phyloP scores from a whole-genome alignment of 2,888 invertebrate species.

The Callosobruchus maculatus region DNA sequence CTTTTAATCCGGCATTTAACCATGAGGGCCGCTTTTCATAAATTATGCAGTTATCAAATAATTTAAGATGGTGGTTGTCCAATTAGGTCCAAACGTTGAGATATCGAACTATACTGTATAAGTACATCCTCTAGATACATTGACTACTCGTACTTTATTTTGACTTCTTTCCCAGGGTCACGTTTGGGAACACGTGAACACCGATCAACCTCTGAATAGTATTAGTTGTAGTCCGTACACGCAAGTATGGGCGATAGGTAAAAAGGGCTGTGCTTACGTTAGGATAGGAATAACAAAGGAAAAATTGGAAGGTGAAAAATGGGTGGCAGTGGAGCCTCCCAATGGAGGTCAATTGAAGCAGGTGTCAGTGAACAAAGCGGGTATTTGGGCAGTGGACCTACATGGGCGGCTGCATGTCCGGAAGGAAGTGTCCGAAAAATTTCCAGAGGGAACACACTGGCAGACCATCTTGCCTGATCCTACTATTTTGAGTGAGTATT shows the following conservation, averaged over 20 bases:
- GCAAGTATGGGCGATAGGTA: conserved; percentile 81
- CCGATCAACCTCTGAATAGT: conserved; percentile 74
- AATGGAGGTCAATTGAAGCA: conserved; percentile 65
- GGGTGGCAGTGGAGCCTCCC: conserved; percentile 77
- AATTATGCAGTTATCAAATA: no score
- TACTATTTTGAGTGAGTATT: conserved; percentile 51
- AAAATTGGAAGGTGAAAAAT: conserved; percentile 63
- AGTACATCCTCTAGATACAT: no score
- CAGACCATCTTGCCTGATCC: conserved; percentile 62
- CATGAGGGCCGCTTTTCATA: no score
- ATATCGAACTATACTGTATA: no score
- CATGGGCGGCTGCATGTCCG: conserved; percentile 72
- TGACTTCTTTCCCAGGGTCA: conserved; percentile 54
- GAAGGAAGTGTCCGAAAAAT: conserved; percentile 69
- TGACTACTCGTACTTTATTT: no score
- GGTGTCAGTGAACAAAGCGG: conserved; percentile 67
- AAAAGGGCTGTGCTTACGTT: conserved; percentile 81
- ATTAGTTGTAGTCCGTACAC: conserved; percentile 68
- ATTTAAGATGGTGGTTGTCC: no score
- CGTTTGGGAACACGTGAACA: conserved; percentile 76
- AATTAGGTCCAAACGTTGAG: no score
- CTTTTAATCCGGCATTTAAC: no score
- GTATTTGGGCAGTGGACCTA: conserved; percentile 79
- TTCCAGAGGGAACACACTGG: conserved; percentile 85
- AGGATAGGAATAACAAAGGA: conserved; percentile 69